phyloP scores from a whole-genome alignment of 2,888 invertebrate species.

The Syritta pipiens region DNA sequence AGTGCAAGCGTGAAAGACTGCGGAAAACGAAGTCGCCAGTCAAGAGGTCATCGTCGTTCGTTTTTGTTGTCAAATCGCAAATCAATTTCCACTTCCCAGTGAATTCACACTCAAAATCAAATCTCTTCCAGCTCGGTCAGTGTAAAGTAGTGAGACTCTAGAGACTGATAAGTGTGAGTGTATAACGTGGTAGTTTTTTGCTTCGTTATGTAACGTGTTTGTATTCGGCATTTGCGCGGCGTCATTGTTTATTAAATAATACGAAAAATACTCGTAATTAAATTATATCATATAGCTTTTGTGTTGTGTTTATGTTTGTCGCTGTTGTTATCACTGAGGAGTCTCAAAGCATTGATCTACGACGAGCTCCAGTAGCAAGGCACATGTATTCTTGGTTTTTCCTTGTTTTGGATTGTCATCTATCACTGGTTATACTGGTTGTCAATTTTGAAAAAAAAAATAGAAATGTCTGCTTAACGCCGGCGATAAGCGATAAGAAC shows the following conservation, averaged over 20 bases:
- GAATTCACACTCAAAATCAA: background rate
- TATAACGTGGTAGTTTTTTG: too few relatives aligned
- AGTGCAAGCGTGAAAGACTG: constrained; percentile 6
- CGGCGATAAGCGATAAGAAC: constrained; percentile 9
- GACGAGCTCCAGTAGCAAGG: background rate
- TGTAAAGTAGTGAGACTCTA: too few relatives aligned
- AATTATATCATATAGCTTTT: too few relatives aligned
- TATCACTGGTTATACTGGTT: background rate
- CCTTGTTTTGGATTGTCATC: constrained; percentile 18
- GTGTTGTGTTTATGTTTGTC: too few relatives aligned
- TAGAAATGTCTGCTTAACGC: background rate
- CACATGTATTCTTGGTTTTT: constrained; percentile 7
- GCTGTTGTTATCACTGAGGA: too few relatives aligned
- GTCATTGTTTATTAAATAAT: background rate
- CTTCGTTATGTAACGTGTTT: background rate
- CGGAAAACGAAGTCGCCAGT: background rate
- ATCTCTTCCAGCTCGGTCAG: background rate
- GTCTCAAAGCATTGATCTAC: too few relatives aligned
- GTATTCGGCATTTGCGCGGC: background rate
- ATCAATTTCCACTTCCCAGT: background rate
- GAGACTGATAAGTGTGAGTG: constrained; percentile 10
- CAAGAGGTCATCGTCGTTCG: constrained; percentile 14
- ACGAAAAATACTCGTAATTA: background rate
- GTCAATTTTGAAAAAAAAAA: background rate
- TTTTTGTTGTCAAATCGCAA: background rate